Evolutionary conservation across 2,113 vertebrate genomes (phyloP), one percentile per base, ranked within the genome.

Genomic region (Strigops habroptila): DNA sequence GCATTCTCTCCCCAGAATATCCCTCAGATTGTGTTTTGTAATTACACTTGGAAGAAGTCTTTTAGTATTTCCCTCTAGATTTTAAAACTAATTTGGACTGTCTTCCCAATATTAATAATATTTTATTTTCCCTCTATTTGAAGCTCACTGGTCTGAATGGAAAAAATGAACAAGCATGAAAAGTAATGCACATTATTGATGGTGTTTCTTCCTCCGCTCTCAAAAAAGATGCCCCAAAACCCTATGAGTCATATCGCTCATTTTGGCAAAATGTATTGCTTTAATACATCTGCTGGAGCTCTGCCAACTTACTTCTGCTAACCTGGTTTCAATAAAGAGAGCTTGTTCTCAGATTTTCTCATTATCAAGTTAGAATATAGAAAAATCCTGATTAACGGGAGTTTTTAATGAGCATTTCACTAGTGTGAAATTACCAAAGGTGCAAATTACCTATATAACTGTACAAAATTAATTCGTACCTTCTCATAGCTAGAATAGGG

Each of bases 191-290:
- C 12, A 17, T 51, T 59, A 30, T n/a, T 9, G 7, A 75, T 7
- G 6, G 43, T 15, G 16, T n/a, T 90, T 53, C 35, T 90, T 51
- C 12, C 33, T 57, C 35, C 69, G 41, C 43, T 84, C 65, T 63
- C 28, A 44, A n/a, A 44, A 69, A 76, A 70, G 27, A 23, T 12
- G 27, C 12, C 11, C 3, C 23, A 49, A 18, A 8, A 10, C 46
- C 10, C 22, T 19, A 9, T 13, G 10, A 30, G 17, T 31, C 46
- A 75, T 6, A 71, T 4, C 3, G 0, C 0, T 57, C 37, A 68
- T 28, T 67, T 68, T 63, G 37, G n/a, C 44, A 68, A 71, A 91
- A 67, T 24, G 24, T 18, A 22, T 15, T 48, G 19, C 22, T 49
- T 82, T 57, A 75, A 57, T 8, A 49, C 52, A 49, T 41, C 69